Evolutionary conservation across 2,113 vertebrate genomes (phyloP).

Genomic region (Anthoscopus minutus): DNA sequence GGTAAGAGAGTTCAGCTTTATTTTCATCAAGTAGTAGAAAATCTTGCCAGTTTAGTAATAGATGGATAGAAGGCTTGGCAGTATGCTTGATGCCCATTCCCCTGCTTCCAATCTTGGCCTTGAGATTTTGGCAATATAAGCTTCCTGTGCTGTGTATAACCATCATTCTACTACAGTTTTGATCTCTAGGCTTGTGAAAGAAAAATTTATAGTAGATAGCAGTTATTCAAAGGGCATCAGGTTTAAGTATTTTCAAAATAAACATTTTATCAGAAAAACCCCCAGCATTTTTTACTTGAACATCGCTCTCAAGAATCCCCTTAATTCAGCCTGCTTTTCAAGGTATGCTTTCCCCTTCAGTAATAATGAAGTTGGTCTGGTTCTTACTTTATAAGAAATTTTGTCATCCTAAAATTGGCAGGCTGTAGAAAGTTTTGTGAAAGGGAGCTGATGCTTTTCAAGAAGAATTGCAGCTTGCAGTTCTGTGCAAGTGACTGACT

Average conservation of each 20-base stretch:
- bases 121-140: background rate
- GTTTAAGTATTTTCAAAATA: background rate
- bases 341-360: background rate
- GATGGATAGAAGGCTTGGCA: slow-evolving; percentile 9
- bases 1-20: background rate
- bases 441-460: background rate
- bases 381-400: background rate
- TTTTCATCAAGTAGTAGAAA: slow-evolving; percentile 26
- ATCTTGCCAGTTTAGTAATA: slow-evolving; percentile 38
- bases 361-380: background rate
- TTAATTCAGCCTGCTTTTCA: background rate
- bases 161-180: background rate
- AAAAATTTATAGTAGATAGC: background rate
- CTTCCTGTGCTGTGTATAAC: background rate
- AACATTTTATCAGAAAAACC: background rate
- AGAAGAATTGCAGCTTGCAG: background rate
- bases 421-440: background rate
- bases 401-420: background rate
- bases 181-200: background rate
- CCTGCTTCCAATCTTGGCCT: background rate
- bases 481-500: background rate
- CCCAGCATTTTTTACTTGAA: background rate
- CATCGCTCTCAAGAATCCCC: rapidly evolving
- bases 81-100: background rate
- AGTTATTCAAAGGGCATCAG: background rate